Evolutionary conservation across 2,797 vertebrate genomes (phyloP).

Genomic region (Botia kubotai): DNA sequence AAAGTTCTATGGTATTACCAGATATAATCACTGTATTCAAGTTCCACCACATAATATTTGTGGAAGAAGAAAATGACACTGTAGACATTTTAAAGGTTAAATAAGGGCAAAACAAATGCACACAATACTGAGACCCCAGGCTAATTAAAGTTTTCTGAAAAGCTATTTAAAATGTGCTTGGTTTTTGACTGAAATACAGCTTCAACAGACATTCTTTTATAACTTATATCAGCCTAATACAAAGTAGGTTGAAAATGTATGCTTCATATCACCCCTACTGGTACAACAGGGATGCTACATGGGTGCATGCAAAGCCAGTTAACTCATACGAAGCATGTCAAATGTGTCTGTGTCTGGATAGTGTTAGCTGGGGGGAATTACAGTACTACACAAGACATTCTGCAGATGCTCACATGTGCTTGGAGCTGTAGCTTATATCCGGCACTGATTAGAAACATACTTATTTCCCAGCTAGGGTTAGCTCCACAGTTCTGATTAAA

Average conservation of each 20-base stretch:
- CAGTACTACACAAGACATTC: constrained; percentile 41
- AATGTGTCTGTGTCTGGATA: constrained; percentile 54
- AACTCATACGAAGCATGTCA: constrained; percentile 21
- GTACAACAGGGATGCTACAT: neutral
- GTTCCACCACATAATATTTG: too few species aligned
- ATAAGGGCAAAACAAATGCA: too few species aligned
- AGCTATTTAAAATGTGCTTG: too few species aligned
- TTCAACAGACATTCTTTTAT: constrained; percentile 22
- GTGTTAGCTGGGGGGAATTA: constrained; percentile 32
- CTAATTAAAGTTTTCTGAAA: too few species aligned
- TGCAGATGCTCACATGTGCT: constrained; percentile 49
- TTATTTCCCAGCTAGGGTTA: constrained; percentile 22
- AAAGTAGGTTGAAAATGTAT: neutral
- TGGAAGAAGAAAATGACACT: too few species aligned
- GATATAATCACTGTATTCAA: too few species aligned
- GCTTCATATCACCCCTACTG: neutral
- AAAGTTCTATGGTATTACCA: too few species aligned
- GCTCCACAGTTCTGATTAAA: neutral
- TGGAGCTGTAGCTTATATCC: constrained; percentile 49
- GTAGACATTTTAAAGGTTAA: too few species aligned
- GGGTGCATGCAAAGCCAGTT: neutral
- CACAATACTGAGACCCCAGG: too few species aligned
- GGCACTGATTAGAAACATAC: constrained; percentile 39
- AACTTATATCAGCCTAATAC: too few species aligned
- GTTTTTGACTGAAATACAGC: neutral